Evolutionary conservation across 2,113 vertebrate genomes (phyloP), one percentile per base, ranked within the genome.

Genomic region (Cyanoramphus novaezelandiae): DNA sequence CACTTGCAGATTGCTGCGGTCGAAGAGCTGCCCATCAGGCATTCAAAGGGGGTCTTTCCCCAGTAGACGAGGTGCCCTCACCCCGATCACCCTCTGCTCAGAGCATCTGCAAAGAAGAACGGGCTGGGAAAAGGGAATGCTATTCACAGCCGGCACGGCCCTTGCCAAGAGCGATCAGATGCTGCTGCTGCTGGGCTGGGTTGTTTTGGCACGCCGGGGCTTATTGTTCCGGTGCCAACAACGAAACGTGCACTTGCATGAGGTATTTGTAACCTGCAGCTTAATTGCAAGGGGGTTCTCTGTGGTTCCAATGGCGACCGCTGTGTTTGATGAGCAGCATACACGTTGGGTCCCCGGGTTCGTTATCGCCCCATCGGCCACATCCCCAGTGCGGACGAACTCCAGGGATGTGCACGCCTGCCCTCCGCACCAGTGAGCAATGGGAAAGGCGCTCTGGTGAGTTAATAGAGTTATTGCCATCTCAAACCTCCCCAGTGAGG

Each of bases 231-330:
- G 3, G 78, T 4, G 71, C 82, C 93, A 90, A 37, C 27, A 57
- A 17, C 33, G 27, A 9, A 59, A 49, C 29, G 10, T 44, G 60
- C n/a, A 7, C 16, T 17, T n/a, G 12, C 72, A 35, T 17, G 83
- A 50, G 91, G 74, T 47, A 47, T 74, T 93, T 91, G 87, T 64
- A 90, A 84, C 87, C 75, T 75, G 84, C 86, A 67, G 57, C 28
- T 75, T 43, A 59, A 78, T 57, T 68, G 64, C 65, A 4, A 44
- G 70, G 89, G 89, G 39, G 13, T 69, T 60, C 77, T 90, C 77
- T 1, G 0, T 37, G 16, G 68, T 33, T 55, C 13, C 46, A 76
- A 37, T 76, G 76, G 82, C 37, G 95, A 88, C 90, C 10, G 69
- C 69, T 76, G 77, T 0, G 74, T 83, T 87, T 37, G 76, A 60